Percentiles rank a stretch among this genome's conserved stretches.
phyloP scores from a whole-genome alignment of 2,888 invertebrate genomes.

The Sinopyrophorus schimmeli region DNA sequence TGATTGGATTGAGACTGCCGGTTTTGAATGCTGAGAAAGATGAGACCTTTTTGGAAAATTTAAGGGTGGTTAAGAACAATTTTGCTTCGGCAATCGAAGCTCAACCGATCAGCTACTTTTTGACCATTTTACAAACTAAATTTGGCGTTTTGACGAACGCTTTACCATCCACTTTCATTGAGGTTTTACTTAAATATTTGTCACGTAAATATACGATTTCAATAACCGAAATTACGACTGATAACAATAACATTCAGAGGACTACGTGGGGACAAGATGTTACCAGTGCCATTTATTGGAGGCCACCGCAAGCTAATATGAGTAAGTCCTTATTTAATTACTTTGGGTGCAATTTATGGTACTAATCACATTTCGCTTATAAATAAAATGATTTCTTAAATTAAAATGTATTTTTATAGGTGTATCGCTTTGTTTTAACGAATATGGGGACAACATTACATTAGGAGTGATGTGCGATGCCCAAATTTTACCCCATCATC shows the following conservation, averaged over 20 bases:
- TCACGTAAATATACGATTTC: slow-evolving; percentile 70
- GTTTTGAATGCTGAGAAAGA: slow-evolving; percentile 55
- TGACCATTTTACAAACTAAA: slow-evolving; percentile 59
- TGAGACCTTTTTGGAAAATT: slow-evolving; percentile 44
- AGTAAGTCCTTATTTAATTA: slow-evolving; percentile 59
- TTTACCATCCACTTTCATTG: slow-evolving; percentile 62
- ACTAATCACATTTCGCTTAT: no score
- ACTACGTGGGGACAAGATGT: slow-evolving; percentile 70
- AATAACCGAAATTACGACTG: slow-evolving; percentile 62
- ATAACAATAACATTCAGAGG: slow-evolving; percentile 55
- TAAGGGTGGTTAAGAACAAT: slow-evolving; percentile 53
- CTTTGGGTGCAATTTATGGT: no score
- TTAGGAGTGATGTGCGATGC: slow-evolving; percentile 74
- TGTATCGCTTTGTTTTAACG: slow-evolving; percentile 72
- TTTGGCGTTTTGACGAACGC: slow-evolving; percentile 65
- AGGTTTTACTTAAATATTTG: slow-evolving; percentile 64
- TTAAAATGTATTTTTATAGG: slow-evolving; percentile 62
- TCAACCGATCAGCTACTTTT: slow-evolving; percentile 60
- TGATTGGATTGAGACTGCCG: slow-evolving; percentile 68
- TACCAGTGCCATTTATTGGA: slow-evolving; percentile 68
- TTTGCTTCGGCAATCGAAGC: slow-evolving; percentile 54
- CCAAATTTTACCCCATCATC: slow-evolving; percentile 68
- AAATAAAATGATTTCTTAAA: no score
- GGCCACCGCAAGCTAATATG: slow-evolving; percentile 76
- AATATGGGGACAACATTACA: slow-evolving; percentile 66